Evolutionary conservation across 2,888 invertebrate genomes (phyloP).

Genomic region (Aspidiotus destructor): DNA sequence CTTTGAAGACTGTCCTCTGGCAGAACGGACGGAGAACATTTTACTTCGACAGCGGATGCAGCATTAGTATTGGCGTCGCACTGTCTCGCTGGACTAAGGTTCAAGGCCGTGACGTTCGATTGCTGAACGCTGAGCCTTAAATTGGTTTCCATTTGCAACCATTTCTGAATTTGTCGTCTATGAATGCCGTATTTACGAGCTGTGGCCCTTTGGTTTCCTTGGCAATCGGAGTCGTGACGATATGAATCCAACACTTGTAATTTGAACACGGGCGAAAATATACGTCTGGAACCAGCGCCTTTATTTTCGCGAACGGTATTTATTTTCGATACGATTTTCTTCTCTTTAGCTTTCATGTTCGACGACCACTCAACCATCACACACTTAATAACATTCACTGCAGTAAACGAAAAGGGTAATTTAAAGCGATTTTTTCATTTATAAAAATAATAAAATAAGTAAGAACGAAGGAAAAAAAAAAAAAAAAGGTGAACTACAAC

Average conservation of each 20-base stretch:
- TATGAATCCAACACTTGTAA: slow-evolving; percentile 81
- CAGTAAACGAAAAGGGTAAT: neutral
- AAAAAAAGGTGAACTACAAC: slow-evolving; percentile 12
- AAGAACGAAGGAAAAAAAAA: slow-evolving; percentile 41
- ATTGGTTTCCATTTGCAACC: slow-evolving; percentile 75
- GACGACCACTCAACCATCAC: slow-evolving; percentile 39
- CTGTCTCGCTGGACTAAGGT: slow-evolving; percentile 46
- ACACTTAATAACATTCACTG: neutral
- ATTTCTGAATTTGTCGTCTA: slow-evolving; percentile 81
- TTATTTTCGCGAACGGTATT: slow-evolving; percentile 44
- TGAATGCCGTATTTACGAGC: slow-evolving; percentile 84
- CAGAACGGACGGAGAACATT: neutral
- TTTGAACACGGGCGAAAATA: slow-evolving; percentile 82
- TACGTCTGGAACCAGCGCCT: slow-evolving; percentile 69
- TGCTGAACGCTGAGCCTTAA: slow-evolving; percentile 59
- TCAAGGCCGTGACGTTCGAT: slow-evolving; percentile 43
- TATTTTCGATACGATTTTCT: slow-evolving; percentile 18
- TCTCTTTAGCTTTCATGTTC: slow-evolving; percentile 41
- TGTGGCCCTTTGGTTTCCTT: slow-evolving; percentile 80
- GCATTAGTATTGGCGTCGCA: slow-evolving; percentile 39
- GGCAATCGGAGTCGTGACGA: slow-evolving; percentile 73
- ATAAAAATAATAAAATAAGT: slow-evolving; percentile 38
- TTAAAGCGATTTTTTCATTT: neutral
- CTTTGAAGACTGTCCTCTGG: slow-evolving; percentile 11
- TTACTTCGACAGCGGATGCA: neutral